A percentile compares a stretch with the other conserved stretches of the same genome.
These are phyloP conservation scores for Zophobas atratus DNA, from an alignment of 1,140 invertebrate genomes.

Conservation along the genomic window DNA sequence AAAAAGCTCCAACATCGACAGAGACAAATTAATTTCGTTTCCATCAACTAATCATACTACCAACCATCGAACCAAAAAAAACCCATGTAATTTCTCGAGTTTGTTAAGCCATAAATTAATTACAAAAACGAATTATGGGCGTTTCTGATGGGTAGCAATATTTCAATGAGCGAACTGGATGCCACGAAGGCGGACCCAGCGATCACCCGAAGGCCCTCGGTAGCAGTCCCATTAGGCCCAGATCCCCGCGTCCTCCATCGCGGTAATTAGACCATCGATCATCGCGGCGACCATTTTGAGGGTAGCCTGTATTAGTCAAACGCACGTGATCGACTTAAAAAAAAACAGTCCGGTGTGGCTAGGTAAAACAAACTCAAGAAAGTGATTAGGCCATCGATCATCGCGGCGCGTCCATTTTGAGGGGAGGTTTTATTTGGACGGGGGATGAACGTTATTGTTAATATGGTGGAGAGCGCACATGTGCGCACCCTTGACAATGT, in stretches of 20 bases:
- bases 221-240: constrained; percentile 26
- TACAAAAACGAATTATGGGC: constrained; percentile 48
- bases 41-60: not conserved
- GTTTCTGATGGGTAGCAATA: constrained; percentile 52
- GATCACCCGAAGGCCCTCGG: constrained; percentile 32
- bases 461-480: constrained; percentile 37
- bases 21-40: constrained; percentile 12
- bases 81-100: not conserved
- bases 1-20: constrained; percentile 5
- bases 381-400: not conserved
- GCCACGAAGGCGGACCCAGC: constrained; percentile 32
- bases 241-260: constrained; percentile 9
- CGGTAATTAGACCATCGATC: constrained; percentile 36
- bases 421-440: not conserved
- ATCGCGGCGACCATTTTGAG: not conserved
- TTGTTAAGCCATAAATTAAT: constrained; percentile 48
- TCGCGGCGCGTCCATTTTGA: not conserved
- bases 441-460: constrained; percentile 15
- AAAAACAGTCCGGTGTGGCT: no score
- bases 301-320: no score
- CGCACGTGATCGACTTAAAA: no score
- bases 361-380: no score
- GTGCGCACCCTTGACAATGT: constrained; percentile 52
- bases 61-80: constrained; percentile 1
- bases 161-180: constrained; percentile 42